Evolutionary conservation across 2,797 vertebrate species (phyloP).

Genomic region (Paratrypauchen microcephalus): DNA sequence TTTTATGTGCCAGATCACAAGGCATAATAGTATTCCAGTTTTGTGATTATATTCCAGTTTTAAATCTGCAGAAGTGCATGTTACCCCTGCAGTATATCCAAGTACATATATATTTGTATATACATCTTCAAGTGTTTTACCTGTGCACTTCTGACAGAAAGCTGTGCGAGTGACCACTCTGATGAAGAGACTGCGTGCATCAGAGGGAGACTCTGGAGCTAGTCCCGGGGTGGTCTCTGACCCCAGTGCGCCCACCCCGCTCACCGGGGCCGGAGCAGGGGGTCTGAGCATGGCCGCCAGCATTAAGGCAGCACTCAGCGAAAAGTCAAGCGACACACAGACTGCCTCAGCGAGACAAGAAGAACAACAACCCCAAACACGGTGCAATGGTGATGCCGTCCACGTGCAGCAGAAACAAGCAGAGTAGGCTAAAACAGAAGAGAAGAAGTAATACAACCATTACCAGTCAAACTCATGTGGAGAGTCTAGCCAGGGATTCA

Average conservation of each 20-base stretch:
- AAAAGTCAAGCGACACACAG: constrained; percentile 65
- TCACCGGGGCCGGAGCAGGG: constrained; percentile 61
- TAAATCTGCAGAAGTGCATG: background rate
- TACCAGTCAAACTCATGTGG: constrained; percentile 45
- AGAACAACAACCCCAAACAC: constrained; percentile 61
- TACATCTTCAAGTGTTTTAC: background rate
- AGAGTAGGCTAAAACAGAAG: constrained; percentile 63
- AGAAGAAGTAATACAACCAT: constrained; percentile 36
- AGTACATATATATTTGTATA: too few relatives aligned
- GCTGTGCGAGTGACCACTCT: constrained; percentile 95
- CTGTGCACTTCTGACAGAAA: constrained; percentile 78
- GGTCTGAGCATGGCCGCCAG: constrained; percentile 55
- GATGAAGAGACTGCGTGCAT: constrained; percentile 94
- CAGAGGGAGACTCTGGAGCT: constrained; percentile 81
- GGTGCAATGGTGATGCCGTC: constrained; percentile 79
- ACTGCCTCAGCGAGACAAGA: constrained; percentile 56
- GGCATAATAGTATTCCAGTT: background rate
- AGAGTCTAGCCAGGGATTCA: constrained; percentile 52
- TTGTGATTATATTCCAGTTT: background rate
- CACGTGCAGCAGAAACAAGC: constrained; percentile 74
- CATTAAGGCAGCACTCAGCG: constrained; percentile 67
- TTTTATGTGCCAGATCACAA: background rate
- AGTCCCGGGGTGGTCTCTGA: constrained; percentile 51
- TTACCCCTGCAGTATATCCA: background rate
- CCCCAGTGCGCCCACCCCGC: constrained; percentile 55